Percentiles rank a stretch among this genome's conserved stretches.
phyloP scores from a whole-genome alignment of 2,113 vertebrate genomes.

The Tonatia bakeri region DNA sequence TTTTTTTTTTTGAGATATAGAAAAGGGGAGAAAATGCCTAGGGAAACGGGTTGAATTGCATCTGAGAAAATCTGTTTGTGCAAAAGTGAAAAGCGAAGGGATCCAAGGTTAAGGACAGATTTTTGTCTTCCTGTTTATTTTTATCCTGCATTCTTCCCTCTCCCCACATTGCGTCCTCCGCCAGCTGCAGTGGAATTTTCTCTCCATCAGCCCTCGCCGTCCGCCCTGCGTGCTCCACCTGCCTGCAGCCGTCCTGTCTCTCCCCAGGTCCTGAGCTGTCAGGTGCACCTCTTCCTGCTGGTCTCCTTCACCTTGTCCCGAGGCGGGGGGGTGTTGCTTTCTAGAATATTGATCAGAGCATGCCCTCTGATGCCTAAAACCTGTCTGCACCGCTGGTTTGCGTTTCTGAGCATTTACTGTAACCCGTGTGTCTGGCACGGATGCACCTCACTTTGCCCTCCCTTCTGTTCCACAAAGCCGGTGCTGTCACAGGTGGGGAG shows the following conservation, averaged over 20 bases:
- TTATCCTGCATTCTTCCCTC: constrained; percentile 16
- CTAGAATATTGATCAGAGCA: neutral
- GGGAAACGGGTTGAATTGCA: constrained; percentile 32
- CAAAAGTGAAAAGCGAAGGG: constrained; percentile 44
- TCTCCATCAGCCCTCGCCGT: neutral
- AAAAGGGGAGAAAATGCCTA: neutral
- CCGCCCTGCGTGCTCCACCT: neutral
- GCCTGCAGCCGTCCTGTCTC: neutral
- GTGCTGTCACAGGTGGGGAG: neutral
- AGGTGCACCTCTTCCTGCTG: neutral
- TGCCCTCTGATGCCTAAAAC: neutral
- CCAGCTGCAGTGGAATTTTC: neutral
- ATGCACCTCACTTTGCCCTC: neutral
- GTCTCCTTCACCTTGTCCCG: neutral
- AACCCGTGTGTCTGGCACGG: rapidly evolving
- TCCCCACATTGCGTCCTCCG: neutral
- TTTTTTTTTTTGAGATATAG: neutral
- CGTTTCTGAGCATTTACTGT: neutral
- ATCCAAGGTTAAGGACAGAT: constrained; percentile 45
- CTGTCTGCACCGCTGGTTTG: rapidly evolving
- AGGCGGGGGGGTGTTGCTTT: neutral
- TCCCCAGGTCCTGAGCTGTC: neutral
- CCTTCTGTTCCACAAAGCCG: rapidly evolving
- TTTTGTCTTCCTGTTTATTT: constrained; percentile 40
- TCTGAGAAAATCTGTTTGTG: constrained; percentile 31